Evolutionary conservation across 2,888 invertebrate species (phyloP).

Genomic region (Watsonalla cultraria): DNA sequence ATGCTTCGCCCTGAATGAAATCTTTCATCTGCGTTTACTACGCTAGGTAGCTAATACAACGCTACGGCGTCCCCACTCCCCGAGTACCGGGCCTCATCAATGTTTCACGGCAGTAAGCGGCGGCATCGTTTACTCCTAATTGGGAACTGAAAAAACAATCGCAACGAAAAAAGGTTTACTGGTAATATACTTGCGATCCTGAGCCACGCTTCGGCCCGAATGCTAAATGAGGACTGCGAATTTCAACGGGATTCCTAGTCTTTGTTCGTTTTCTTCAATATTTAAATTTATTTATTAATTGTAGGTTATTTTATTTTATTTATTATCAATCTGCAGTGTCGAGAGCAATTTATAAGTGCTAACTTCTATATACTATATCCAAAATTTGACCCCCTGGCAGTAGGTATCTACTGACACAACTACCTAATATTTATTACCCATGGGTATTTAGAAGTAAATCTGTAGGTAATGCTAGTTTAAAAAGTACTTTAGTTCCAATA

Average conservation of each 20-base stretch:
- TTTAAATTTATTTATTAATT: neutral
- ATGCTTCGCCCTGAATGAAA: no score
- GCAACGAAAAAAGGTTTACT: constrained; percentile 48
- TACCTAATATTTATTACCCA: no score
- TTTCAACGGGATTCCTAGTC: constrained; percentile 1
- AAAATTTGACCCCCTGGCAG: no score
- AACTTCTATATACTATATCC: no score
- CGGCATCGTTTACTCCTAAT: constrained; percentile 60
- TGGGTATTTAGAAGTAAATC: no score
- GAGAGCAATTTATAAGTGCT: no score
- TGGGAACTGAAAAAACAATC: constrained; percentile 68
- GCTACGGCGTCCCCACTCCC: constrained; percentile 22
- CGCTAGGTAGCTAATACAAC: neutral
- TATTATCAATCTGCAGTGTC: no score
- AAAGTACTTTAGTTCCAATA: no score
- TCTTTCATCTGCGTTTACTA: no score
- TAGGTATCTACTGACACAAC: no score
- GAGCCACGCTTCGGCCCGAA: constrained; percentile 33
- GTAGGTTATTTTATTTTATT: neutral
- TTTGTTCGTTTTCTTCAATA: neutral
- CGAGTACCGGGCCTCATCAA: constrained; percentile 59
- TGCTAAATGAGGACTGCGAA: constrained; percentile 40
- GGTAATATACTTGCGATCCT: constrained; percentile 49
- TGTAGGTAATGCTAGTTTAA: no score
- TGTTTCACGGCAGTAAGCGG: constrained; percentile 63